Conservation (phyloP, 2,888 invertebrate species). For the Pterobdella sp. region DNA sequence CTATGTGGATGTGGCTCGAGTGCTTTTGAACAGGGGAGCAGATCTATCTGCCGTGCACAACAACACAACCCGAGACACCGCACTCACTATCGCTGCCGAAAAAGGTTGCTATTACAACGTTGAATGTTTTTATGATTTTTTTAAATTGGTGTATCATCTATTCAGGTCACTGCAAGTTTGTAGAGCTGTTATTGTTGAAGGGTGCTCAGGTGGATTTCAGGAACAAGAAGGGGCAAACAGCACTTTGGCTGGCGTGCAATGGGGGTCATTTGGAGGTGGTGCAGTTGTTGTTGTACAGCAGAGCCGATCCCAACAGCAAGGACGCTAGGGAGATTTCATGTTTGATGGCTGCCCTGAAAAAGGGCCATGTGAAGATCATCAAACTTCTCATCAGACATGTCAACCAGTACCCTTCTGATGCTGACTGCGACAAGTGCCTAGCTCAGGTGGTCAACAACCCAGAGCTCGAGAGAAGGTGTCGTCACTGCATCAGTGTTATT, state of each 20-base stretch:
- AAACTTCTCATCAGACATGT: conserved; percentile 98
- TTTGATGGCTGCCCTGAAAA: conserved; percentile 91
- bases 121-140: neutral
- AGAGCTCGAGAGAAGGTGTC: conserved; percentile 81
- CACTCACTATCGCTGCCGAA: conserved; percentile 95
- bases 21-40: conserved; percentile 87
- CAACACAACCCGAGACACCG: conserved; percentile 92
- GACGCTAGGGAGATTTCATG: conserved; percentile 96
- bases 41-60: conserved; percentile 98
- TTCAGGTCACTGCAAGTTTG: conserved; percentile 74
- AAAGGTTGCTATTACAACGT: conserved; percentile 57
- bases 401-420: conserved; percentile 93
- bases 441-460: conserved; percentile 72
- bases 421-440: conserved; percentile 84
- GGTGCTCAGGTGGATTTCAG: conserved; percentile 91
- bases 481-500: conserved; percentile 88
- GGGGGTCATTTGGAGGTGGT: conserved; percentile 88
- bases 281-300: conserved; percentile 76
- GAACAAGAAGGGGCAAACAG: conserved; percentile 98
- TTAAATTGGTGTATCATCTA: neutral
- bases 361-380: conserved; percentile 68
- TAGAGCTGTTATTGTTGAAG: conserved; percentile 56
- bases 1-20: conserved; percentile 93
- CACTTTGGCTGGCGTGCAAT: conserved; percentile 95
- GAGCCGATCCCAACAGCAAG: conserved; percentile 92